These are phyloP conservation scores for Himalopsyche japonica DNA, from an alignment of 2,888 invertebrate species.

Conservation along the genomic window DNA sequence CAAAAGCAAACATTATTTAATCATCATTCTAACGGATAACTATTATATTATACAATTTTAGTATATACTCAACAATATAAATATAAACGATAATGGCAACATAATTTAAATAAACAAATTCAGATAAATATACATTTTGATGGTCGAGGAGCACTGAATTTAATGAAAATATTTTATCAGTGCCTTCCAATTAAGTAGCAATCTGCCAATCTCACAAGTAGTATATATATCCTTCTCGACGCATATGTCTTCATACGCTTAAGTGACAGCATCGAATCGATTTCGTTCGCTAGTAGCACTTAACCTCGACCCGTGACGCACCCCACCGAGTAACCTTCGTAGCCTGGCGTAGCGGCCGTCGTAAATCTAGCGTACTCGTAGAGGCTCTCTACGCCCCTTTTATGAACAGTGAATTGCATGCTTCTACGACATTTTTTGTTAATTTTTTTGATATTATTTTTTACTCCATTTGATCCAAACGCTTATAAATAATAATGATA, in stretches of 20 bases:
- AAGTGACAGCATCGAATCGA: conserved; percentile 4
- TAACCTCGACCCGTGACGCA: conserved; percentile 14
- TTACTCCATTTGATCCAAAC: too few species aligned
- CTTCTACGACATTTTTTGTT: neutral
- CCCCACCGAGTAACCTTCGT: conserved; percentile 12
- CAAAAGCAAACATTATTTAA: too few species aligned
- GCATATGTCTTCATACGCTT: neutral
- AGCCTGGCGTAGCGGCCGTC: neutral
- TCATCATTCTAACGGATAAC: too few species aligned
- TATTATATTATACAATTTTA: too few species aligned
- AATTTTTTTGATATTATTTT: neutral
- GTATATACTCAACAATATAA: too few species aligned
- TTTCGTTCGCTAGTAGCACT: neutral
- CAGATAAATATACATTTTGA: too few species aligned
- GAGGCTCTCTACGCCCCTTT: neutral
- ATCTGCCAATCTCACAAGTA: neutral
- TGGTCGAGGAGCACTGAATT: too few species aligned
- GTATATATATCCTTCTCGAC: neutral
- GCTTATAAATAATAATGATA: too few species aligned
- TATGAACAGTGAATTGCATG: neutral
- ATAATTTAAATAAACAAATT: too few species aligned
- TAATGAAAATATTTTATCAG: too few species aligned
- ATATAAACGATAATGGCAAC: too few species aligned
- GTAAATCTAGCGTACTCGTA: neutral
- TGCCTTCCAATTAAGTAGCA: neutral